phyloP scores from a whole-genome alignment of 2,797 vertebrate species.

The Halcyon leucocephala region DNA sequence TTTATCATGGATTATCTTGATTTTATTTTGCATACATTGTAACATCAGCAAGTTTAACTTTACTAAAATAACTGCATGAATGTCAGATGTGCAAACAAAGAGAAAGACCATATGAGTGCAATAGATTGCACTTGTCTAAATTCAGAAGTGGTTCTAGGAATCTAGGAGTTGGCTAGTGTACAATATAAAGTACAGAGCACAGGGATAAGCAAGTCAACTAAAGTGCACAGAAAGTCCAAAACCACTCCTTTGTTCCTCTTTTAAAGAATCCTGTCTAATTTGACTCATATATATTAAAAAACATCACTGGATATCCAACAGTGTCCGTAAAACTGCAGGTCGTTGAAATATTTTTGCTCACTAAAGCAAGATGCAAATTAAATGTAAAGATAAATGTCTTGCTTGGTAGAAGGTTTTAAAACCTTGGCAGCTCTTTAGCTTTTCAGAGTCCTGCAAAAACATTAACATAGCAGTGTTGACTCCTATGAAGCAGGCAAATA shows the following conservation, averaged over 20 bases:
- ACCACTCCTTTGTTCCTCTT: background rate
- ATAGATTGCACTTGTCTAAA: background rate
- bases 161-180: background rate
- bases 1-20: background rate
- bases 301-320: background rate
- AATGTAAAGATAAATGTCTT: background rate
- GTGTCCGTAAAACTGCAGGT: background rate
- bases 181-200: background rate
- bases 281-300: background rate
- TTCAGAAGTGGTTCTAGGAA: background rate
- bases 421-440: background rate
- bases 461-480: background rate
- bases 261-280: background rate
- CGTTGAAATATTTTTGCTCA: constrained; percentile 1
- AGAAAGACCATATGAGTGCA: background rate
- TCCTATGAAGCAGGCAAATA: constrained; percentile 39
- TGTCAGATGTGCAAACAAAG: background rate
- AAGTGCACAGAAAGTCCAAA: background rate
- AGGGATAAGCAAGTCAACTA: background rate
- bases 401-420: background rate
- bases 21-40: background rate
- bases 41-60: background rate
- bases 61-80: background rate
- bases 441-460: constrained; percentile 20
- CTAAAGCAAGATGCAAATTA: background rate